Evolutionary conservation across 2,113 vertebrate genomes (phyloP).

Genomic region (Xiphophorus hellerii): DNA sequence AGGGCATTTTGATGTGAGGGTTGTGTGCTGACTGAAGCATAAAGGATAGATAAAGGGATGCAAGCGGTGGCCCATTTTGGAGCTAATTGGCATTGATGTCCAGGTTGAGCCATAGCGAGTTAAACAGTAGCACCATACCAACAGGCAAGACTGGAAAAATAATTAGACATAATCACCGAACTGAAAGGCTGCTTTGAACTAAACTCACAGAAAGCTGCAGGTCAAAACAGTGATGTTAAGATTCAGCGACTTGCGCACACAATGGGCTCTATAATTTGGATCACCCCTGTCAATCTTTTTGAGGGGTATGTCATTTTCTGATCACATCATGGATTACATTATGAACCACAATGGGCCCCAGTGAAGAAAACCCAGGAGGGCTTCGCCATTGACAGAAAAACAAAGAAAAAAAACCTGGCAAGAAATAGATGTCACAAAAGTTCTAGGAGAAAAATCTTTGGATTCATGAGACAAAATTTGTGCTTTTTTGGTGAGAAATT

Average conservation of each 20-base stretch:
- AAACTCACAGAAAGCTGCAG: slow-evolving; percentile 23
- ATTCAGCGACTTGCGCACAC: slow-evolving; percentile 34
- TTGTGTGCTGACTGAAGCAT: slow-evolving; percentile 49
- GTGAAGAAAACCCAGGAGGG: neutral
- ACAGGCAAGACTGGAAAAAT: slow-evolving; percentile 22
- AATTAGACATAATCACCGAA: slow-evolving; percentile 17
- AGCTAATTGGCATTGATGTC: slow-evolving; percentile 43
- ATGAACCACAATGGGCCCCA: neutral
- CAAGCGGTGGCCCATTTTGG: slow-evolving; percentile 15
- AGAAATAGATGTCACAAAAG: neutral
- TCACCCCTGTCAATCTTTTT: neutral
- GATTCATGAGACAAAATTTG: neutral
- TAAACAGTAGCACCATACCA: slow-evolving; percentile 25
- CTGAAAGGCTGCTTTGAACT: slow-evolving; percentile 10
- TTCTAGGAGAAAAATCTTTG: neutral
- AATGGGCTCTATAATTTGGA: too few species aligned
- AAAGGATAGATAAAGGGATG: slow-evolving; percentile 30
- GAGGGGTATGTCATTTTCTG: neutral
- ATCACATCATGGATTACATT: neutral
- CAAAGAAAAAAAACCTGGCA: neutral
- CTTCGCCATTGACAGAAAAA: neutral
- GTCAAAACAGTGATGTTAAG: slow-evolving; percentile 48
- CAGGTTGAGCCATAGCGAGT: neutral
- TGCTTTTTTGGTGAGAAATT: neutral
- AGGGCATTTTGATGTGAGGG: slow-evolving; percentile 49